A percentile compares a stretch with the other conserved stretches of the same genome.
phyloP scores from a whole-genome alignment of 2,888 invertebrate genomes.

The Platycheirus albimanus region DNA sequence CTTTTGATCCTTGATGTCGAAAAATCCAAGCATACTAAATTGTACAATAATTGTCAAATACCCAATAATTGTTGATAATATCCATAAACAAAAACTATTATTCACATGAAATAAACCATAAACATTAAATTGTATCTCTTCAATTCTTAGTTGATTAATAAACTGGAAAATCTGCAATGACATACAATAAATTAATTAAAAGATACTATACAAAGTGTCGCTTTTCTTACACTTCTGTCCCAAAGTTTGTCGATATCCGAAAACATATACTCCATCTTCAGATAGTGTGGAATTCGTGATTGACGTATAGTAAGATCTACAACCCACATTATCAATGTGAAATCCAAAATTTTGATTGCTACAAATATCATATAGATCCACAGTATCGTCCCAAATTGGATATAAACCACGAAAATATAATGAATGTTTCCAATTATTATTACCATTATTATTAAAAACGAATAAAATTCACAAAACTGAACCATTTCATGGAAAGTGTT shows the following conservation, averaged over 20 bases:
- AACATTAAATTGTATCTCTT: background rate
- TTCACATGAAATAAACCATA: background rate
- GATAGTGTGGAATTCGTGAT: background rate
- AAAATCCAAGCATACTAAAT: background rate
- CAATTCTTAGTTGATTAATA: background rate
- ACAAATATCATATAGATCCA: background rate
- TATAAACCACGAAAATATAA: background rate
- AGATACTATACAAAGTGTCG: too few species aligned
- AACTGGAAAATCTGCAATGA: background rate
- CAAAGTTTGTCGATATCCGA: background rate
- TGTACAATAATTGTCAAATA: background rate
- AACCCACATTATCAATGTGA: background rate
- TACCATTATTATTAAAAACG: too few species aligned
- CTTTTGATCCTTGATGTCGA: background rate
- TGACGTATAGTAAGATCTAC: background rate
- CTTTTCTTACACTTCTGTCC: background rate
- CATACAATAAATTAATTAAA: background rate
- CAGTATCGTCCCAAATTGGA: background rate
- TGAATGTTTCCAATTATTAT: background rate
- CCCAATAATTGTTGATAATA: background rate
- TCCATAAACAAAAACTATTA: background rate
- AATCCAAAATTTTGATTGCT: background rate
- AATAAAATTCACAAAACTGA: too few species aligned
- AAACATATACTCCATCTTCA: background rate
- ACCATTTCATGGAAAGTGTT: too few species aligned